phyloP scores from a whole-genome alignment of 2,888 invertebrate species.

The Aelia acuminata region DNA sequence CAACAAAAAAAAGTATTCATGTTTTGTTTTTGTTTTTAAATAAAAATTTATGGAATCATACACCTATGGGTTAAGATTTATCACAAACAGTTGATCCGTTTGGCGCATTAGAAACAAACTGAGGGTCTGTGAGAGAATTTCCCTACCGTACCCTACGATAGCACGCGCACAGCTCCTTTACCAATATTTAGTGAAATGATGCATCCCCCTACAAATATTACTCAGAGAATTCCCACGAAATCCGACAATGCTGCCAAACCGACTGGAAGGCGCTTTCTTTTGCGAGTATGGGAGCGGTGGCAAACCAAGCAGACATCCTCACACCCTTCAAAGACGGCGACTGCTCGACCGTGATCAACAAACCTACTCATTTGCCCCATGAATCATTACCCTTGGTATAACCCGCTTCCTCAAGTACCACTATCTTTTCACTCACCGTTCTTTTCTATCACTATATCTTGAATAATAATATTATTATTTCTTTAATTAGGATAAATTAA shows the following conservation, averaged over 20 bases:
- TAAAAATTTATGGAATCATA: no score
- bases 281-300: neutral
- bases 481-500: neutral
- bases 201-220: neutral
- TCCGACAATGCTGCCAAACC: neutral
- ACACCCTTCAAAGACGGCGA: neutral
- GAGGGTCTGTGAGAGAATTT: neutral
- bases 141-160: no score
- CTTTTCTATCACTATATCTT: neutral
- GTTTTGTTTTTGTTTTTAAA: no score
- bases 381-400: neutral
- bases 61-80: no score
- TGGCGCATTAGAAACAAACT: neutral
- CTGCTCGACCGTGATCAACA: neutral
- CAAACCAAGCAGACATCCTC: neutral
- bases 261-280: neutral
- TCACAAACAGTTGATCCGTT: no score
- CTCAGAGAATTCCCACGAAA: neutral
- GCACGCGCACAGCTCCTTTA: neutral
- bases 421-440: neutral
- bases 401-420: neutral
- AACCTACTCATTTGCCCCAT: neutral
- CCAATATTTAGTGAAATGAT: constrained; percentile 14
- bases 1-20: no score
- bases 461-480: neutral